Percentiles rank a stretch among this genome's conserved stretches.
Conservation (phyloP, 2,888 invertebrate species). For the Pristionchus mayeri region DNA sequence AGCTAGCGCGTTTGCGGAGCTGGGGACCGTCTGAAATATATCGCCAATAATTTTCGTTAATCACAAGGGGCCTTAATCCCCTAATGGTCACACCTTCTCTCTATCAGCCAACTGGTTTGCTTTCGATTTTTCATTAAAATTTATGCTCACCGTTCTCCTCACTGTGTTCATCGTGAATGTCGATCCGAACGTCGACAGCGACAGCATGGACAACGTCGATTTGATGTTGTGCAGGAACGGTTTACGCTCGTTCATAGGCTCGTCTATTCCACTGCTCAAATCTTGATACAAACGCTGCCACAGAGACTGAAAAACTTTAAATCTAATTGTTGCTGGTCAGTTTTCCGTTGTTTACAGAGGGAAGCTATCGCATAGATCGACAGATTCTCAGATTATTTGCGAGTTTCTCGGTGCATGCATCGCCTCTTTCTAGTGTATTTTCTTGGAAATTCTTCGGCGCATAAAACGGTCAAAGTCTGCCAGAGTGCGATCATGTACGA, state of each 20-base stretch:
- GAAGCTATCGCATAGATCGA: too few relatives aligned
- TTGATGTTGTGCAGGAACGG: conserved; percentile 13
- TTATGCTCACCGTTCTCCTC: background rate
- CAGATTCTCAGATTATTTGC: background rate
- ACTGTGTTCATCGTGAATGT: background rate
- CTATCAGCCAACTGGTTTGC: background rate
- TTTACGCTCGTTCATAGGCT: background rate
- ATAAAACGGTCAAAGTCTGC: background rate
- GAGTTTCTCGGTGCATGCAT: background rate
- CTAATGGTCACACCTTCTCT: too few relatives aligned
- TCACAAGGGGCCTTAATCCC: too few relatives aligned
- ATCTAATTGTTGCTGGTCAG: too few relatives aligned
- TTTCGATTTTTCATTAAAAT: background rate
- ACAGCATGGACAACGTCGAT: conserved; percentile 46
- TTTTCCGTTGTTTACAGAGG: too few relatives aligned
- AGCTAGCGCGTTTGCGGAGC: background rate
- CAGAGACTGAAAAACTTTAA: conserved; percentile 38
- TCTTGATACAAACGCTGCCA: conserved; percentile 39
- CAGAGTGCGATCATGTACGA: background rate
- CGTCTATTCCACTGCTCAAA: background rate
- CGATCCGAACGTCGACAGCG: conserved; percentile 46
- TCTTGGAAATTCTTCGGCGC: background rate
- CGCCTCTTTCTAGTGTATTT: background rate
- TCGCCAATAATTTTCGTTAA: too few relatives aligned
- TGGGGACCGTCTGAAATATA: conserved; percentile 20